These are phyloP conservation scores for Tupaia tana DNA, from an alignment of 2,113 vertebrate genomes.

Conservation along the genomic window DNA sequence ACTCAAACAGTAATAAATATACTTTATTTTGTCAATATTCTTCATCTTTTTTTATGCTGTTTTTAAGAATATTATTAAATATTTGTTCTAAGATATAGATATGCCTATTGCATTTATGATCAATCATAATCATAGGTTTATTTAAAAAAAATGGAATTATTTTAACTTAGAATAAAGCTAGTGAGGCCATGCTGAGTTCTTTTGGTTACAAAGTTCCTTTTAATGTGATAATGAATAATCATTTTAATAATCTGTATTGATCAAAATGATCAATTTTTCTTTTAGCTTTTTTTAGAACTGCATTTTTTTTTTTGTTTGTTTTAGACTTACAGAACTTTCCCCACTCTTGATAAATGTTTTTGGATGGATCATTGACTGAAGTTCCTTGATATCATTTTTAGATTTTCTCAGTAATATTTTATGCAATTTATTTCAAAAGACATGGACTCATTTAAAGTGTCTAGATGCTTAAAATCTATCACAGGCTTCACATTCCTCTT, in stretches of 20 bases:
- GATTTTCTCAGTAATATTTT: not conserved
- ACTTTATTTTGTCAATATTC: not conserved
- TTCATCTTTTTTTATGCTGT: not conserved
- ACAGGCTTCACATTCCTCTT: not conserved
- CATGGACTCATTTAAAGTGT: not conserved
- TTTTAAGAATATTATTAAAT: constrained; percentile 14
- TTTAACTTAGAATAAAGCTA: not conserved
- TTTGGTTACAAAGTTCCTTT: not conserved
- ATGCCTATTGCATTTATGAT: not conserved
- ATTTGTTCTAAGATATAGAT: constrained; percentile 19
- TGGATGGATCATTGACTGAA: not conserved
- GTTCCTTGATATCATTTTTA: not conserved
- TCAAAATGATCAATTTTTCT: not conserved
- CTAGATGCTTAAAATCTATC: not conserved
- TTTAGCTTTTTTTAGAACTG: not conserved
- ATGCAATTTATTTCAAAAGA: not conserved
- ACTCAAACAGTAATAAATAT: not conserved
- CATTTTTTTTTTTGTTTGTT: not conserved
- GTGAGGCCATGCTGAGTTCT: not conserved
- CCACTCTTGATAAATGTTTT: not conserved
- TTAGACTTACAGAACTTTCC: not conserved
- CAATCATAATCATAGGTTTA: not conserved
- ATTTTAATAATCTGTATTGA: not conserved
- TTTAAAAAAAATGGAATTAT: not conserved
- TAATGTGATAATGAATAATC: not conserved